phyloP scores from a whole-genome alignment of 2,113 vertebrate species.

The Pluvianellus socialis region DNA sequence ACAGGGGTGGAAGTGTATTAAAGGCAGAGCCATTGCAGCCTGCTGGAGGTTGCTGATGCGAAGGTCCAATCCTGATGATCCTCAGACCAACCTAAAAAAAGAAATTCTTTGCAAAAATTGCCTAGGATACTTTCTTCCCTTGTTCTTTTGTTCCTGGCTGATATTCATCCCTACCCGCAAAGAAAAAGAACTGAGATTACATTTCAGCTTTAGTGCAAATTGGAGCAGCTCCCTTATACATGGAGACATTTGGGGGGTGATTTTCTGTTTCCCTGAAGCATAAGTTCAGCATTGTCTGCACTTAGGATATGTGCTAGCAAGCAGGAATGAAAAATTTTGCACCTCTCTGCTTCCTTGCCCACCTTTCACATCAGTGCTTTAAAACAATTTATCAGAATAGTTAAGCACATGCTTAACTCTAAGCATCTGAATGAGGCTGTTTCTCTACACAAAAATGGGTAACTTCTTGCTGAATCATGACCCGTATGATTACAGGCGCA shows the following conservation, averaged over 20 bases:
- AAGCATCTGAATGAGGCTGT: not conserved
- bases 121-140: not conserved
- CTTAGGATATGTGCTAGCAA: not conserved
- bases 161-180: not conserved
- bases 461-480: not conserved
- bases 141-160: not conserved
- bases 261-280: not conserved
- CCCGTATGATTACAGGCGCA: not conserved
- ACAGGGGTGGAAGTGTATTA: conserved; percentile 38
- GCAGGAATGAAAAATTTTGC: not conserved
- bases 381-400: not conserved
- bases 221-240: not conserved
- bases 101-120: not conserved
- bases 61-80: conserved; percentile 44
- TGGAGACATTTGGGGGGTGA: not conserved
- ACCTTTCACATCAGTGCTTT: not conserved
- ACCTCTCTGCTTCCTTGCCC: not conserved
- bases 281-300: not conserved
- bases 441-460: not conserved
- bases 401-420: not conserved
- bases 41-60: conserved; percentile 38
- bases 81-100: not conserved
- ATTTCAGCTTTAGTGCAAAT: not conserved
- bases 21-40: conserved; percentile 56
- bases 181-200: not conserved